Conservation (phyloP, 2,797 vertebrate species). For the Notoglanidium macrostoma region DNA sequence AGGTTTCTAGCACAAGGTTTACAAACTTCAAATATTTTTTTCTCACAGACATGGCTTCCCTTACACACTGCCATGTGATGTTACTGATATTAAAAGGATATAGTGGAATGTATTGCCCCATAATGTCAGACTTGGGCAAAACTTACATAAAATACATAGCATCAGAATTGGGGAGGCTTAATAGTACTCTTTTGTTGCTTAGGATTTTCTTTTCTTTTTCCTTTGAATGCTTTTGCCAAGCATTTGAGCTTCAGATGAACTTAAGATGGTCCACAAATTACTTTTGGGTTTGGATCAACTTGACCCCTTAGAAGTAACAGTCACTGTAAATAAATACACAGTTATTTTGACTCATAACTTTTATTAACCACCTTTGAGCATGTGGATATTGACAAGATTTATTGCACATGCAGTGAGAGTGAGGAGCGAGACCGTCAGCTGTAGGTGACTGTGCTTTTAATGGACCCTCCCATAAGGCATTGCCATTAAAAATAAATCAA, state of each 20-base stretch:
- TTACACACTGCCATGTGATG: neutral
- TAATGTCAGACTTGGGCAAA: neutral
- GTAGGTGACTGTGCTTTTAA: slow-evolving; percentile 10
- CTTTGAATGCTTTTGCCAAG: neutral
- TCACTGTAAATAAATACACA: neutral
- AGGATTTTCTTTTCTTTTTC: neutral
- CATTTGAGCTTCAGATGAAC: neutral
- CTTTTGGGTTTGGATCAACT: too few relatives aligned
- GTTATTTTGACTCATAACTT: neutral
- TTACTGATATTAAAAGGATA: neutral
- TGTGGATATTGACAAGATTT: neutral
- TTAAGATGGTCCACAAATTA: neutral
- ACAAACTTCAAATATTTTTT: neutral
- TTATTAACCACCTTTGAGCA: neutral
- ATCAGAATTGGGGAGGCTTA: neutral
- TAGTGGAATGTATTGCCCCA: neutral
- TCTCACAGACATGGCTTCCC: neutral
- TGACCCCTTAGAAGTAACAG: neutral
- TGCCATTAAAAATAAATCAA: slow-evolving; percentile 11
- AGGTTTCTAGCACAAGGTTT: neutral
- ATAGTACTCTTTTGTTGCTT: neutral
- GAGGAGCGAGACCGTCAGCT: neutral
- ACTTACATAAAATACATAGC: neutral
- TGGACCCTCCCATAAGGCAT: neutral
- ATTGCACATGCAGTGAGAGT: neutral